Evolutionary conservation across 2,113 vertebrate species (phyloP).

Genomic region (Anthoscopus minutus): DNA sequence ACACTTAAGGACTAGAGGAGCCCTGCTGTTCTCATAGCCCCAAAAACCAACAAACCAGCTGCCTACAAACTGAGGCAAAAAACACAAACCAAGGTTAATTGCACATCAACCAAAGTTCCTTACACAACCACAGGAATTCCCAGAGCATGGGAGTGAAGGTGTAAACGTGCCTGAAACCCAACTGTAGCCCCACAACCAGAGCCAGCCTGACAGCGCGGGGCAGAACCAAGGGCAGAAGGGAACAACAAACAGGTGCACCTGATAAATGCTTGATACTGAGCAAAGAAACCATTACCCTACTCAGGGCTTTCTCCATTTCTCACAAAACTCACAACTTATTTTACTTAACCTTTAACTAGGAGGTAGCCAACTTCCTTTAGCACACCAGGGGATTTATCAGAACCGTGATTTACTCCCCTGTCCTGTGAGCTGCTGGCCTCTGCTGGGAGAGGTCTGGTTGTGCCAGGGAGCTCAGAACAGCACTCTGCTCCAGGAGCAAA

Average conservation of each 20-base stretch:
- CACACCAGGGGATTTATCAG: background rate
- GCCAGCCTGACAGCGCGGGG: background rate
- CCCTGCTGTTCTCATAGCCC: background rate
- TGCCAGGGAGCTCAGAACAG: fast-evolving
- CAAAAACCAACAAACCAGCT: background rate
- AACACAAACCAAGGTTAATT: background rate
- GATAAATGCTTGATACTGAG: background rate
- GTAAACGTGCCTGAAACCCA: background rate
- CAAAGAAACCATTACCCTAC: background rate
- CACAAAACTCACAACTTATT: background rate
- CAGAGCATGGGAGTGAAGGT: background rate
- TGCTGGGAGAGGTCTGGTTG: background rate
- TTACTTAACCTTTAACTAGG: background rate
- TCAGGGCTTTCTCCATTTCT: background rate
- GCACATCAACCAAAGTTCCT: background rate
- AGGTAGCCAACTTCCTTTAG: background rate
- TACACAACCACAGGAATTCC: fast-evolving
- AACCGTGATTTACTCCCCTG: background rate
- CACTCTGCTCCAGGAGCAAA: background rate
- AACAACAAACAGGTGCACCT: background rate
- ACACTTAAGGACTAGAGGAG: background rate
- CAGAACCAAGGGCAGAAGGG: background rate
- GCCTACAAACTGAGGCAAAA: fast-evolving
- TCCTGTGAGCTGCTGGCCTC: background rate
- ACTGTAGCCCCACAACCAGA: background rate